These are phyloP conservation scores for Drosophila rellima DNA, from an alignment of 2,888 invertebrate species.

Conservation along the genomic window DNA sequence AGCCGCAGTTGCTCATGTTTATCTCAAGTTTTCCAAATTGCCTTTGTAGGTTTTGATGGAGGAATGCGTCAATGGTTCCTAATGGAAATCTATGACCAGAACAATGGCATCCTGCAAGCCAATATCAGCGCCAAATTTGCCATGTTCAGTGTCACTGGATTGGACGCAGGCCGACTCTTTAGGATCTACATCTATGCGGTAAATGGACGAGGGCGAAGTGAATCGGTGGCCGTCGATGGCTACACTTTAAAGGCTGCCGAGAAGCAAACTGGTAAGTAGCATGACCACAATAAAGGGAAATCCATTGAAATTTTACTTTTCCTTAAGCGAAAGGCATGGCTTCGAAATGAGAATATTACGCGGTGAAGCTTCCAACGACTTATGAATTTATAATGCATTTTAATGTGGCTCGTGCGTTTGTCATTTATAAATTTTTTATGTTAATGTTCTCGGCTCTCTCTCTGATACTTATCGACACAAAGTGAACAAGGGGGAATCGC, in stretches of 20 bases:
- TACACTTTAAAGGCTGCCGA: conserved; percentile 91
- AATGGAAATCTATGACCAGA: conserved; percentile 90
- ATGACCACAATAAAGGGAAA: not conserved
- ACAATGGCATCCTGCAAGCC: conserved; percentile 88
- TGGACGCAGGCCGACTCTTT: conserved; percentile 92
- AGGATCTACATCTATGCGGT: conserved; percentile 93
- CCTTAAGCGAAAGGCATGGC: not conserved
- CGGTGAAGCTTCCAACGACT: conserved; percentile 18
- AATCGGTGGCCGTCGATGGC: conserved; percentile 89
- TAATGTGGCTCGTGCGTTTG: conserved; percentile 30
- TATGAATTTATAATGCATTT: conserved; percentile 55
- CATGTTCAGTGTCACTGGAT: conserved; percentile 91
- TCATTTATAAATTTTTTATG: conserved; percentile 71
- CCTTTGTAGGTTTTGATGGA: conserved; percentile 89
- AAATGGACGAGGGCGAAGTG: conserved; percentile 94
- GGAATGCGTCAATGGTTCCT: conserved; percentile 91
- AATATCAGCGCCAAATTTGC: conserved; percentile 91
- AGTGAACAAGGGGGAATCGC: conserved; percentile 21
- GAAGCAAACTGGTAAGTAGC: conserved; percentile 90
- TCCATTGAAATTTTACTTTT: not conserved
- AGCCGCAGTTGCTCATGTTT: not conserved
- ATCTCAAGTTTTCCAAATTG: not conserved
- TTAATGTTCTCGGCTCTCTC: conserved; percentile 46
- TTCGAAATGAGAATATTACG: conserved; percentile 7
- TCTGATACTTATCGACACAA: conserved; percentile 23